Evolutionary conservation across 2,113 vertebrate genomes (phyloP).

Genomic region (Paratilapia polleni): DNA sequence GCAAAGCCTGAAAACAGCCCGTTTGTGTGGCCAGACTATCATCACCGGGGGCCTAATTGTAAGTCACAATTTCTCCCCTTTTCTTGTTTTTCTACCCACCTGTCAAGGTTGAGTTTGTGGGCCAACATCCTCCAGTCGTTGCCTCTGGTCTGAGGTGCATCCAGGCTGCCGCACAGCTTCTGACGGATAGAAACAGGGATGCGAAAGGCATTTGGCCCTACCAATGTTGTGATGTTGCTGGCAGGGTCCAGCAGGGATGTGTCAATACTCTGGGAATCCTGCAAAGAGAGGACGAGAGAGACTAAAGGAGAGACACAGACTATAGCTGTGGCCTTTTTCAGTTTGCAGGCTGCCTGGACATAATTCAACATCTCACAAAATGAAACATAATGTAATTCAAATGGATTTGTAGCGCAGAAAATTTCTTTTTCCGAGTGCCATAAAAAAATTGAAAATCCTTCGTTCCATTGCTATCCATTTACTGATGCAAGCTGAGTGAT

Average conservation of each 20-base stretch:
- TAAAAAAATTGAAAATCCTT: constrained; percentile 10
- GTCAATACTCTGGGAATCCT: constrained; percentile 91
- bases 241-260: constrained; percentile 90
- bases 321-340: background rate
- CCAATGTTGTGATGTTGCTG: constrained; percentile 88
- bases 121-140: constrained; percentile 99
- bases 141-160: constrained; percentile 95
- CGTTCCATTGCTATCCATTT: constrained; percentile 13
- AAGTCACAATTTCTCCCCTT: background rate
- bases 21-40: constrained; percentile 7
- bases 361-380: constrained; percentile 14
- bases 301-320: background rate
- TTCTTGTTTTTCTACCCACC: constrained; percentile 75
- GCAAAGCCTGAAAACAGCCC: background rate
- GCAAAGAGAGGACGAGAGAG: constrained; percentile 4
- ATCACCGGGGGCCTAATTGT: background rate
- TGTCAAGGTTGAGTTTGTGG: constrained; percentile 96
- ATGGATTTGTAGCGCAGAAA: constrained; percentile 15
- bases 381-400: constrained; percentile 26
- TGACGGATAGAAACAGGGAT: constrained; percentile 96
- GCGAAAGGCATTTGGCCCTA: constrained; percentile 93
- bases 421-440: background rate
- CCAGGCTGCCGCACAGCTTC: constrained; percentile 97
- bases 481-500: constrained; percentile 27
- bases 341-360: background rate